Evolutionary conservation across 2,888 invertebrate species (phyloP).

Genomic region (Mesorhabditis spiculigera): DNA sequence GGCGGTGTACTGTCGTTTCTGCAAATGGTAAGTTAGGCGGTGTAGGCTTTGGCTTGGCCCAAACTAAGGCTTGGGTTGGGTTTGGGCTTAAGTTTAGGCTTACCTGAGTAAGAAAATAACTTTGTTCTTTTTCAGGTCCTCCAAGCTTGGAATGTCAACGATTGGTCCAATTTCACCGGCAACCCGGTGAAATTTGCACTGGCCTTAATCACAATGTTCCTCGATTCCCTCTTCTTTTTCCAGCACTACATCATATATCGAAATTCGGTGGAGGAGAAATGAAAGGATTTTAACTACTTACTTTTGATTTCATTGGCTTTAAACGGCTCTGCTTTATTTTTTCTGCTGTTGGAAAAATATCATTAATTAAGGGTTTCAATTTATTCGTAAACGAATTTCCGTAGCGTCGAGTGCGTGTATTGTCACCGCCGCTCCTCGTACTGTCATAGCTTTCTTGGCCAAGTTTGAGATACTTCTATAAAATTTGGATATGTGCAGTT

Average conservation of each 20-base stretch:
- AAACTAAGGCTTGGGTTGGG: background rate
- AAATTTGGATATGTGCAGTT: no score
- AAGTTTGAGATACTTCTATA: no score
- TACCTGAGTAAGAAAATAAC: background rate
- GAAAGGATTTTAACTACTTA: no score
- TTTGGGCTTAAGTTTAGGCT: background rate
- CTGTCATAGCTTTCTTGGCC: no score
- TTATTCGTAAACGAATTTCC: no score
- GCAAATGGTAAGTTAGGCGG: conserved; percentile 74
- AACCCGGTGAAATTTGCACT: conserved; percentile 93
- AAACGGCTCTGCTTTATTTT: no score
- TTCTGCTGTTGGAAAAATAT: no score
- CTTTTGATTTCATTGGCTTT: no score
- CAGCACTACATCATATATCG: conserved; percentile 90
- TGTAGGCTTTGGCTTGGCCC: background rate
- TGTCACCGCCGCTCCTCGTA: no score
- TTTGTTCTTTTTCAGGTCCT: conserved; percentile 9
- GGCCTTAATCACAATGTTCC: conserved; percentile 89
- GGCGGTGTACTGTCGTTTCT: conserved; percentile 88
- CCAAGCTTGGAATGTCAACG: conserved; percentile 66
- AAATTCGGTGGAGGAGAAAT: background rate
- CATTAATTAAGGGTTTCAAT: no score
- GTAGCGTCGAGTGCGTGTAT: no score
- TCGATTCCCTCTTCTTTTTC: conserved; percentile 91
- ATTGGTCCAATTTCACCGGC: conserved; percentile 92